Evolutionary conservation across 1,140 invertebrate species (phyloP), one percentile per base, ranked within the genome.

Genomic region (Zaprionus lachaisei): DNA sequence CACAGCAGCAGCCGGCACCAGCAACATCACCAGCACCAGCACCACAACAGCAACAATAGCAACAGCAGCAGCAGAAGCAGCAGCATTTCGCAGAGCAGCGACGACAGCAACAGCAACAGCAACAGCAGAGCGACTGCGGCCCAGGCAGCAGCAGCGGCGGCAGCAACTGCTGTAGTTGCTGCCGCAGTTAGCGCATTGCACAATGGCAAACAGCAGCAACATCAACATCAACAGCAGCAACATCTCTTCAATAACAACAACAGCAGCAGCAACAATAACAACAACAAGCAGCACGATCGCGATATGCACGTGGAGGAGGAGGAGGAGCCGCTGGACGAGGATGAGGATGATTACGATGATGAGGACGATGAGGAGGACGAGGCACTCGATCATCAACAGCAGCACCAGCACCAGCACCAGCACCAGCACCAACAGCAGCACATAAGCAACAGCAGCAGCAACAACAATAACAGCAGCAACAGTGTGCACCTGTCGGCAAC

Each of bases 331-430:
- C 64, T 69, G 54, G 72, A 78, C 4, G 76, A 78, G 26, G 76
- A 74, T 12, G 57, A 72, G 9, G 26, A 69, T 37, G 54, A 87
- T 17, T 74, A 89, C 4, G 85, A 89, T 15, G 84, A 89, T 0
- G 84, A 86, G 1, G 85, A 90, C 2, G 85, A 90, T 3, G 84
- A 89, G 2, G 77, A 89, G 0, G 77, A 89, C 0, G 81, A 84
- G 15, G 69, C 71, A 2, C 69, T 90, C 7, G 49, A 84, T 3
- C 55, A 57, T 12, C 75, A 72, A 7, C 80, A 74, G 9, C 65
- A 80, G 15, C 34, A 73, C 26, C 78, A 22, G 17, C 73, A 9
- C 22, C 68, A 84, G 4, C 31, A 57, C 4, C 75, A 72, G 9
- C 60, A 79, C n/a, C 76, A 70, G 4, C 75, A 84, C 2, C 66